phyloP scores from a whole-genome alignment of 2,888 invertebrate species.

The Sepiola atlantica region DNA sequence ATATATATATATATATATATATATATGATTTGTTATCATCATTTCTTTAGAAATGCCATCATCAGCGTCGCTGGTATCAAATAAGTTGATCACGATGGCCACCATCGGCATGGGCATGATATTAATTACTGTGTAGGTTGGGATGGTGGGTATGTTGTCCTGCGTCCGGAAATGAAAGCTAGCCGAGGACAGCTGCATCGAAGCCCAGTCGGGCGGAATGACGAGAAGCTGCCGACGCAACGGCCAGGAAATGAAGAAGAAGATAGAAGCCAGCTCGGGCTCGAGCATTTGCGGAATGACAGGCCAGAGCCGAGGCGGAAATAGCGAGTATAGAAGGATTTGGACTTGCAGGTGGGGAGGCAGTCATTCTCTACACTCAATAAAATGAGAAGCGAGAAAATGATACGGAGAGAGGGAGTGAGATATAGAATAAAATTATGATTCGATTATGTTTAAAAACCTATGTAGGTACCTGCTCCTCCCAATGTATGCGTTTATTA shows the following conservation, averaged over 20 bases:
- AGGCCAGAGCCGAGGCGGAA: background rate
- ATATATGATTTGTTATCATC: too few relatives aligned
- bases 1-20: too few relatives aligned
- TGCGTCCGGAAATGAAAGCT: background rate
- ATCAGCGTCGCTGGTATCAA: background rate
- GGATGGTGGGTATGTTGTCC: background rate
- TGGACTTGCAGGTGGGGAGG: background rate
- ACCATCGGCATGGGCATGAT: background rate
- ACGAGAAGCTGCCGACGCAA: background rate
- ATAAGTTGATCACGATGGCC: background rate
- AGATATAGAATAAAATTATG: background rate
- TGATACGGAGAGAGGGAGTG: background rate
- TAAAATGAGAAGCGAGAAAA: background rate
- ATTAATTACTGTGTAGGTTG: background rate
- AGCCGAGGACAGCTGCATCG: background rate
- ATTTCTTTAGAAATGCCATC: background rate
- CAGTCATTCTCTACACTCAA: too few relatives aligned
- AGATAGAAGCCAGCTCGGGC: background rate
- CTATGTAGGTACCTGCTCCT: too few relatives aligned
- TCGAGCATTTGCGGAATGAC: background rate
- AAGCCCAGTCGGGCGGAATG: background rate
- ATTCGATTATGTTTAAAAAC: too few relatives aligned
- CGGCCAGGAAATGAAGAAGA: background rate
- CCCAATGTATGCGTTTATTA: too few relatives aligned
- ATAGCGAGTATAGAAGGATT: background rate